phyloP scores from a whole-genome alignment of 1,140 invertebrate genomes.

The Myzus persicae region DNA sequence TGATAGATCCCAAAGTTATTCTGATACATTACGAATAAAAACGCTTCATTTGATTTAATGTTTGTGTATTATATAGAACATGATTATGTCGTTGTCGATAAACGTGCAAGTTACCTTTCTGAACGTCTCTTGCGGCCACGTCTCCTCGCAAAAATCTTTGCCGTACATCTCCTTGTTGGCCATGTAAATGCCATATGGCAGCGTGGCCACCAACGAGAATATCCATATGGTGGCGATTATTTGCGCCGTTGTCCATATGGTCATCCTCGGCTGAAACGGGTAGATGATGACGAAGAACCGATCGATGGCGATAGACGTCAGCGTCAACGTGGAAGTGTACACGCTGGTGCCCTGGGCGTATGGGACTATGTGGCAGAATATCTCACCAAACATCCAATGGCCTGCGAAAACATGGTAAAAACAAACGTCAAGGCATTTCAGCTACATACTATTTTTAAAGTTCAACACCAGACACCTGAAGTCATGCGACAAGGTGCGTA shows the following conservation, averaged over 20 bases:
- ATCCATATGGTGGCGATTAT: slow-evolving; percentile 92
- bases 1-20: too few relatives aligned
- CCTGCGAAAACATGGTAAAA: slow-evolving; percentile 60
- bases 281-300: slow-evolving; percentile 97
- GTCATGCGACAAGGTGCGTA: neutral
- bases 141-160: slow-evolving; percentile 82
- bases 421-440: neutral
- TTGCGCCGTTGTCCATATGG: slow-evolving; percentile 79
- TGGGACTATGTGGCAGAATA: slow-evolving; percentile 90
- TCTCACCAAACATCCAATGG: slow-evolving; percentile 88
- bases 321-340: slow-evolving; percentile 94
- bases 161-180: slow-evolving; percentile 65
- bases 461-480: neutral
- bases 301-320: slow-evolving; percentile 96
- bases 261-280: slow-evolving; percentile 92
- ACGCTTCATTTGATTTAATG: neutral
- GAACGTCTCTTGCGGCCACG: slow-evolving; percentile 83
- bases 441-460: neutral
- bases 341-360: slow-evolving; percentile 91
- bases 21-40: neutral
- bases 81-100: neutral
- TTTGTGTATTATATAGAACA: too few relatives aligned
- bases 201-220: slow-evolving; percentile 83
- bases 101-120: slow-evolving; percentile 65
- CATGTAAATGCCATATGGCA: slow-evolving; percentile 93